A percentile compares a stretch with the other conserved stretches of the same genome.
phyloP scores from a whole-genome alignment of 2,888 invertebrate genomes.

The Frankliniella intonsa region DNA sequence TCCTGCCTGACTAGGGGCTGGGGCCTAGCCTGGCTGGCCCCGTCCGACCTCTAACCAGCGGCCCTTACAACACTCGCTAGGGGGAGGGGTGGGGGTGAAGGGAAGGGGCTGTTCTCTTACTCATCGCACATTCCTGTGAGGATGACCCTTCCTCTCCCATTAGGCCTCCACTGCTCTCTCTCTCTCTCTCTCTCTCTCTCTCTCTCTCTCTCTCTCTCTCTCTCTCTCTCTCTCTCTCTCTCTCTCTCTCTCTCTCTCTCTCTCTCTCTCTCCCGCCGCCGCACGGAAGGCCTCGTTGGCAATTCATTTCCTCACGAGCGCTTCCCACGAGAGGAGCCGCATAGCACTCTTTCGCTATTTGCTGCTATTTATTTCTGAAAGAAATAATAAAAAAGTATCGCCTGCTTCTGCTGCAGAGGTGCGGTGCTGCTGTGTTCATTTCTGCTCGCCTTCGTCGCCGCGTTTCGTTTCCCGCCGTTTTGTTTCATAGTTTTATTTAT shows the following conservation, averaged over 20 bases:
- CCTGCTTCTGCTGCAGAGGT: too few species aligned
- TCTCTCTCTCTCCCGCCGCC: background rate
- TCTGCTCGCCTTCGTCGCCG: too few species aligned
- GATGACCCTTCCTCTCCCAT: background rate
- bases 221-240: conserved; percentile 10
- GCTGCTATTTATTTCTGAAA: too few species aligned
- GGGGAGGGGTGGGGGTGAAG: background rate
- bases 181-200: too few species aligned
- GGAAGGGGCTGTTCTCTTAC: background rate
- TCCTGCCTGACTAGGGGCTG: too few species aligned
- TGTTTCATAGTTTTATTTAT: too few species aligned
- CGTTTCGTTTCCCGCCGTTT: too few species aligned
- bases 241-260: background rate
- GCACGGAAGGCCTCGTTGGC: background rate
- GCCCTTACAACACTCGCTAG: background rate
- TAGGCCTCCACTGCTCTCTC: background rate
- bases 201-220: background rate
- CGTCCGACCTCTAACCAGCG: too few species aligned
- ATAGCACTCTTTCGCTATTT: too few species aligned
- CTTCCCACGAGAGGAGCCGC: background rate
- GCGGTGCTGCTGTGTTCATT: too few species aligned
- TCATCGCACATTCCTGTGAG: background rate
- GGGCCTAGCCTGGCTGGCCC: too few species aligned
- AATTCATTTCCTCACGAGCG: background rate
- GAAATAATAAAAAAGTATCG: too few species aligned